Base-by-base conservation (phyloP, 2,113 vertebrate genomes). In the Pholis gunnellus region DNA sequence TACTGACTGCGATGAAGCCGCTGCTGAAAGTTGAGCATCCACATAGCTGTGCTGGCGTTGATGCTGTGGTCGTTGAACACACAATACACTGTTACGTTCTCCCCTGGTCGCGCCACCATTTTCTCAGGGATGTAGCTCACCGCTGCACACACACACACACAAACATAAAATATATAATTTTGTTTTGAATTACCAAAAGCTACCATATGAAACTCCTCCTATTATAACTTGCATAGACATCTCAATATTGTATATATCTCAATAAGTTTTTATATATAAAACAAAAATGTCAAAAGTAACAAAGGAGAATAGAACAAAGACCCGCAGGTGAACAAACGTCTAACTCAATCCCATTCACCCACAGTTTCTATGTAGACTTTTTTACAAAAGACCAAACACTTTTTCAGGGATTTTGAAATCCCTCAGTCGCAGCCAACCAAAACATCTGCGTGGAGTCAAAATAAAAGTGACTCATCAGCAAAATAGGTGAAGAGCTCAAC, bases 71-170 rank as follows among this genome's bases (percentile, higher is more conserved):
- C 94, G 72, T 96, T 97, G 78, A 97, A 97, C 64, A 97, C 88
- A 72, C 97, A 97, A 15, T 96, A 94, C 20, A 99, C 93, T 0
- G 97, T 97, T 34, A 96, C 80, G 0, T 95, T 96, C 50, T 96
- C 96, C 2, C 97, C 97, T 0, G 94, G 93, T 0, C 82, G 94
- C 11, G 89, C 93, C 87, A 97, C 93, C 36, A 95, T 85, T 84
- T 95, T 96, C 48, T 96, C 87, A 6, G 98, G 97, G 54, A 98
- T 96, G 92, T 99, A 99, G 67, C 95, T 95, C 73, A 97, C 96
- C 13, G 88, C 95, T 96, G 93, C 74, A 72, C 7, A 46, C 66
- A 65, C 25, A 75, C 68, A 74, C 54, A 15, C 56, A 59, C 22
- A 22, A 9, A 54, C 4, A 25, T 56, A 7, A n/a, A 11, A 25